Evolutionary conservation across 2,113 vertebrate species (phyloP), one percentile per base, ranked within the genome.

Genomic region (Ammodytes dubius): DNA sequence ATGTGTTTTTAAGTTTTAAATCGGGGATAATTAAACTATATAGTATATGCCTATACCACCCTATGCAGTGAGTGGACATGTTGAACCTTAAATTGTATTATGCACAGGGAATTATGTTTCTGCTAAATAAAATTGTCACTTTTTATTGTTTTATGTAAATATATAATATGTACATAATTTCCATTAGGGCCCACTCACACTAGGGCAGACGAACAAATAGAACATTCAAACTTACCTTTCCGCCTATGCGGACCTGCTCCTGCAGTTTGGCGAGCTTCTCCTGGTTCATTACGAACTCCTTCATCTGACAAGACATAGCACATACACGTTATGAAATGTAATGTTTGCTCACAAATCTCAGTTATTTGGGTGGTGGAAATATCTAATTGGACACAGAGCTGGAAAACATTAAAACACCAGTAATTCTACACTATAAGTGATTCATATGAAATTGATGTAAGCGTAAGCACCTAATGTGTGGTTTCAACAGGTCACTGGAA

Each of bases 251-350:
- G 91, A 99, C 97, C 95, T 99, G 98, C 11, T 96, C 97, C 95
- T 99, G 98, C 69, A 99, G 93, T 88, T 98, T 99, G 88, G 97
- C 97, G 53, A 99, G 96, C 92, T 99, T 99, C 79, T 99, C 98
- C 79, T 98, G 98, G 93, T 99, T 99, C 98, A 99, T 99, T 82
- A 97, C 97, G 0, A 92, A 96, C 94, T 99, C 98, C 97, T 98
- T 99, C 98, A 99, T 99, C 98, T 99, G 81, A 47, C 70, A 56
- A 52, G 6, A 89, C 39, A 74, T 7, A 75, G 27, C 6, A 59
- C 4, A 27, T 2, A 19, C 0, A 59, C 3, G 58, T 13, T 0
- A 54, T 5, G 5, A 79, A 45, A 49, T 12, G 7, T 37, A 13
- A 66, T 70, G 39, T 39, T 13, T 71, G 14, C 1, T 13, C 59